Conservation (phyloP, 2,888 invertebrate species). For the Nesidiocoris tenuis region DNA sequence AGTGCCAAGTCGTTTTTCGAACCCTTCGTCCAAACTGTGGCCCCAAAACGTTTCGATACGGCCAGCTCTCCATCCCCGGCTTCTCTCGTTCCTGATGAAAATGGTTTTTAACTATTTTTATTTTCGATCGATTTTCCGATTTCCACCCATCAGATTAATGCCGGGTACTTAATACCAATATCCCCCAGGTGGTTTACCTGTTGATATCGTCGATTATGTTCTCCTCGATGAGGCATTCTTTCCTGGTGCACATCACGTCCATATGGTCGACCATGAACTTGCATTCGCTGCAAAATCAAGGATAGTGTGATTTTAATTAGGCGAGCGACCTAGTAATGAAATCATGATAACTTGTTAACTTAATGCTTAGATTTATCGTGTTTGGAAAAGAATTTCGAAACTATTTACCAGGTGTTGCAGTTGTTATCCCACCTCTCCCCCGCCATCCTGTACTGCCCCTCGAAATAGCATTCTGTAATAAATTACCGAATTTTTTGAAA, state of each 20-base stretch:
- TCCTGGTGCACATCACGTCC: constrained; percentile 67
- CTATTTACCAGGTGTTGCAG: constrained; percentile 24
- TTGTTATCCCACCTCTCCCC: not conserved
- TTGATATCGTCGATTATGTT: constrained; percentile 70
- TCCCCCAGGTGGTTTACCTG: too few species aligned
- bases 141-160: too few species aligned
- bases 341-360: too few species aligned
- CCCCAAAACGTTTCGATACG: constrained; percentile 86
- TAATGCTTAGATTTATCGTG: too few species aligned
- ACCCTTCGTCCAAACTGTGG: constrained; percentile 75
- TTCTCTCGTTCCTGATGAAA: constrained; percentile 57
- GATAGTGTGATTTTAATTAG: not conserved
- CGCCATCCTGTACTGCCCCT: constrained; percentile 1
- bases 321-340: too few species aligned
- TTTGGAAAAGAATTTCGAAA: not conserved
- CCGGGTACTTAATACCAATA: too few species aligned
- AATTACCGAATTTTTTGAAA: not conserved
- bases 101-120: too few species aligned
- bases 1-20: constrained; percentile 72
- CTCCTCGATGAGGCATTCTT: constrained; percentile 73
- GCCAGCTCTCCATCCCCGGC: constrained; percentile 61
- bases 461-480: constrained; percentile 9
- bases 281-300: constrained; percentile 13
- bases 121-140: too few species aligned
- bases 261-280: constrained; percentile 45